A percentile compares a stretch with the other conserved stretches of the same genome.
phyloP scores from a whole-genome alignment of 2,888 invertebrate genomes.

The Sturmia bella region DNA sequence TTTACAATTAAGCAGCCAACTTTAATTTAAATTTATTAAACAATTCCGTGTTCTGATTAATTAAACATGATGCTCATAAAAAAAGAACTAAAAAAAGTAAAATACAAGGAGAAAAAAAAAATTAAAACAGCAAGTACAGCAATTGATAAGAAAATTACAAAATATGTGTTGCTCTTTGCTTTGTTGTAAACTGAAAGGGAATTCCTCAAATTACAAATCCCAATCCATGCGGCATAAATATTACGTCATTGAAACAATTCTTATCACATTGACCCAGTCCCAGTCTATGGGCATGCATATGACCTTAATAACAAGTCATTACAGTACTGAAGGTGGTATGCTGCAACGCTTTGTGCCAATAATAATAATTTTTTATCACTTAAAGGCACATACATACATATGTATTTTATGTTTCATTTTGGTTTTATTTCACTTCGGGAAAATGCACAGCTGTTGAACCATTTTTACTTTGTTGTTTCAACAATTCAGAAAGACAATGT shows the following conservation, averaged over 20 bases:
- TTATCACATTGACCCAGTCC: constrained; percentile 60
- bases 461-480: constrained; percentile 39
- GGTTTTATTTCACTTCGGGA: neutral
- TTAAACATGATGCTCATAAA: constrained; percentile 56
- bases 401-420: constrained; percentile 1
- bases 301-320: constrained; percentile 17
- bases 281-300: neutral
- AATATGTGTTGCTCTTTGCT: neutral
- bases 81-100: constrained; percentile 39
- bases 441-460: constrained; percentile 60
- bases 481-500: neutral
- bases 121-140: too few relatives aligned
- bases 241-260: constrained; percentile 41
- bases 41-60: constrained; percentile 53
- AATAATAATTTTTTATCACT: constrained; percentile 24
- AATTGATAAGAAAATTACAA: constrained; percentile 61
- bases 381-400: neutral
- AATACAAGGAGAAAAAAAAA: neutral
- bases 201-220: constrained; percentile 58
- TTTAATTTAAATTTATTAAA: constrained; percentile 64
- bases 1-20: constrained; percentile 55
- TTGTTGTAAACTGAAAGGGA: constrained; percentile 36
- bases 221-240: neutral
- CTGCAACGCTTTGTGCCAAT: constrained; percentile 14
- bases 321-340: constrained; percentile 25